Conservation (phyloP, 2,888 invertebrate genomes). For the Zelleria hepariella region DNA sequence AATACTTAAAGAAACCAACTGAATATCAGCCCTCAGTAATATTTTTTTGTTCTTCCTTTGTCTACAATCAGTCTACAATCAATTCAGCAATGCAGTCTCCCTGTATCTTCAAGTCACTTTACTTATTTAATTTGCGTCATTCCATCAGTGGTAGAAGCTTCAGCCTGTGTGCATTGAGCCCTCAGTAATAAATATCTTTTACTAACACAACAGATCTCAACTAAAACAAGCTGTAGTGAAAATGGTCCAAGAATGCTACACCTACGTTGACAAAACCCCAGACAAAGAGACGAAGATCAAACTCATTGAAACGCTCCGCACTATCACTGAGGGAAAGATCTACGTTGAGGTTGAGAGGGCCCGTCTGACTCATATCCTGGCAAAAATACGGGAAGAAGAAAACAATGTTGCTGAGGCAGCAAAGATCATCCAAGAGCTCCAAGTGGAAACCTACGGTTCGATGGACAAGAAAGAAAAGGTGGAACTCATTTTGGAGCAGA, state of each 20-base stretch:
- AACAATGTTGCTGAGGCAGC: constrained; percentile 91
- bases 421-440: constrained; percentile 94
- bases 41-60: too few relatives aligned
- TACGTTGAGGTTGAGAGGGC: constrained; percentile 99
- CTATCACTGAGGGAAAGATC: constrained; percentile 98
- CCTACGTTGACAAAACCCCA: constrained; percentile 93
- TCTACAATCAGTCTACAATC: too few relatives aligned
- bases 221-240: constrained; percentile 97
- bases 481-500: constrained; percentile 97
- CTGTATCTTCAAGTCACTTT: too few relatives aligned
- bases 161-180: too few relatives aligned
- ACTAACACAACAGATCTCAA: constrained; percentile 78
- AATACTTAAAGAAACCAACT: too few relatives aligned
- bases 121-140: too few relatives aligned
- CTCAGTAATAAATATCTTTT: background rate
- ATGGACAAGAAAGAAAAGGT: constrained; percentile 99
- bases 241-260: constrained; percentile 96
- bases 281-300: constrained; percentile 92
- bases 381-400: constrained; percentile 87
- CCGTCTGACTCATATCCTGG: constrained; percentile 90
- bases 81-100: too few relatives aligned
- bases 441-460: constrained; percentile 96
- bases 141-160: too few relatives aligned
- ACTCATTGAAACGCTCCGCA: constrained; percentile 94
- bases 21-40: too few relatives aligned